phyloP scores from a whole-genome alignment of 2,797 vertebrate genomes.

The Coluber constrictor region DNA sequence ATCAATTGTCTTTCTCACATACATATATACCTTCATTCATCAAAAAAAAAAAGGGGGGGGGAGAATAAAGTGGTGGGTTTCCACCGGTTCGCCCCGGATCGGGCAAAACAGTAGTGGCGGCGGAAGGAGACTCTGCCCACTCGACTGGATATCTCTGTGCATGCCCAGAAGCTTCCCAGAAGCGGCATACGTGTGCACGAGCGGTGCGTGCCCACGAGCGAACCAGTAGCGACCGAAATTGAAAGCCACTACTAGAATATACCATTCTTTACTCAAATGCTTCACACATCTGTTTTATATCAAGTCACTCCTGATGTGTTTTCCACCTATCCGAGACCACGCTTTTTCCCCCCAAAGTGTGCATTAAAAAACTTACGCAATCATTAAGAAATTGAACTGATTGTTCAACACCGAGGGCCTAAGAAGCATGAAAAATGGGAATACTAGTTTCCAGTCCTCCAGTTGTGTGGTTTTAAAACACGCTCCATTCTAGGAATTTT shows the following conservation, averaged over 20 bases:
- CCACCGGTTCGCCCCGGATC: too few species aligned
- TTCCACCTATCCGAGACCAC: slow-evolving; percentile 31
- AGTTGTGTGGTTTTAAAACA: background rate
- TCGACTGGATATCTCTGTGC: too few species aligned
- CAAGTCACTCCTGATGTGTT: background rate
- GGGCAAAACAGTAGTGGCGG: too few species aligned
- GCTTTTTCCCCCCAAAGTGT: background rate
- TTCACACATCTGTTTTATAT: background rate
- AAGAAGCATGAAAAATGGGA: slow-evolving; percentile 45
- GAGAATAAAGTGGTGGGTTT: background rate
- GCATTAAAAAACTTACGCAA: background rate
- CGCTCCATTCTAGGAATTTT: background rate
- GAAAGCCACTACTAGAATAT: fast-evolving
- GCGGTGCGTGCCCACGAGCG: too few species aligned
- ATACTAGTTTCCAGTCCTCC: slow-evolving; percentile 56
- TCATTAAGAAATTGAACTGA: background rate
- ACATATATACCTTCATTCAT: background rate
- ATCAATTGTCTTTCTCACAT: background rate
- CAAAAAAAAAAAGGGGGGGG: background rate
- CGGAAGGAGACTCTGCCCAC: too few species aligned
- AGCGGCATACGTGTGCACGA: too few species aligned
- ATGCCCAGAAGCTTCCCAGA: too few species aligned
- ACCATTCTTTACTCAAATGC: background rate
- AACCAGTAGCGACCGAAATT: too few species aligned
- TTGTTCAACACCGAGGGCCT: slow-evolving; percentile 34